Base-by-base conservation (phyloP, 1,140 invertebrate species). In the Cheumatopsyche charites region DNA sequence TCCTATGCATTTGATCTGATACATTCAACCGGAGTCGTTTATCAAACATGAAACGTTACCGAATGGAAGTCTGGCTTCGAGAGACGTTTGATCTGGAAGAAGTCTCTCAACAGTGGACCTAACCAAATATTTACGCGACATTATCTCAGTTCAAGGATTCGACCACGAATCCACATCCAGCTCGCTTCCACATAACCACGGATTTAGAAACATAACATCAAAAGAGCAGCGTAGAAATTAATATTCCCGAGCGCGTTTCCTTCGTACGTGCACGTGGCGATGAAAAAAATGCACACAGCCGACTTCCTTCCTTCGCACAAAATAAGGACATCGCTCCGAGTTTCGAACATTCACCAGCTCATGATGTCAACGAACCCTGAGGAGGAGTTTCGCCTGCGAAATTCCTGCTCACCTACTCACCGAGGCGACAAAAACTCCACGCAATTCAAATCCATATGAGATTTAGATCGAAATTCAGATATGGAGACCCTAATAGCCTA, bases 401-500 rank as follows among this genome's bases (percentile, higher is more conserved):
- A 62, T 62, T 62, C 58, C 25, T 62, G 58, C 15, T 62, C 58
- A 62, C 58, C 58, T 62, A 62, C 58, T 62, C 58, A 62, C 26
- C 12, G 58, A 36, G 29, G 29, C 29, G 29, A 36, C 29, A 36
- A 36, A 36, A 36, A 36, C 29, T 3, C 29, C 9, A 9, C 29
- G 29, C 29, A 36, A 9, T 9, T 36, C 29, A 9, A 36, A 36
- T 36, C 29, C 9, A 36, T 9, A 36, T n/a, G 29, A 9, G 29
- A 36, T 36, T 9, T 36, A 36, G 29, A 36, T 36, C 29, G 3
- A 36, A n/a, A n/a, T n/a, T n/a, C n/a, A n/a, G n/a, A n/a, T n/a
- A n/a, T n/a, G n/a, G n/a, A n/a, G n/a, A n/a, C n/a, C n/a, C n/a
- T n/a, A n/a, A n/a, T n/a, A n/a, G n/a, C n/a, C n/a, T n/a, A n/a